These are phyloP conservation scores for Synchiropus splendidus DNA, from an alignment of 2,113 vertebrate species.

Conservation along the genomic window DNA sequence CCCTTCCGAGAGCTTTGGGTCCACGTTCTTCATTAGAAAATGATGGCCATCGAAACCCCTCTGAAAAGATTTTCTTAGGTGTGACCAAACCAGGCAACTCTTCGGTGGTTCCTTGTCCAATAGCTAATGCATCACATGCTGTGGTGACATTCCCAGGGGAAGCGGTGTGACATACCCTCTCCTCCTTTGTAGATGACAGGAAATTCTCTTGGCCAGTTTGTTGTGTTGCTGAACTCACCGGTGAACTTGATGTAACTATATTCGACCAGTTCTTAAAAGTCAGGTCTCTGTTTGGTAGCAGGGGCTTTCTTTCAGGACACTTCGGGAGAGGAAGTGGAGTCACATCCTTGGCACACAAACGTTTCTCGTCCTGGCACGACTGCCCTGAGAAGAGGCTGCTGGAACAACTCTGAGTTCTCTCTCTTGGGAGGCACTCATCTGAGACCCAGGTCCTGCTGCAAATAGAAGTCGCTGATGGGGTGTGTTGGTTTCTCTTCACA, in stretches of 20 bases:
- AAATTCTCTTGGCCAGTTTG: conserved; percentile 30
- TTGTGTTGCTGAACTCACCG: conserved; percentile 13
- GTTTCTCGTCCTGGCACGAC: conserved; percentile 7
- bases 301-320: conserved; percentile 45
- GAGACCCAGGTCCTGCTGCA: conserved; percentile 54
- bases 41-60: conserved; percentile 52
- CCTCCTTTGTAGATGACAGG: conserved; percentile 17
- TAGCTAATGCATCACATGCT: conserved; percentile 17
- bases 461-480: conserved; percentile 17
- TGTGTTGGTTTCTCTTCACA: conserved; percentile 63
- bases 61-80: conserved; percentile 48
- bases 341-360: conserved; percentile 47
- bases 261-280: conserved; percentile 40
- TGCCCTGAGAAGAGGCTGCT: conserved; percentile 39
- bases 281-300: conserved; percentile 48
- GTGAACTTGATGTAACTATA: conserved; percentile 25
- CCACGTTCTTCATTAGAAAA: conserved; percentile 35
- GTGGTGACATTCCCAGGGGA: conserved; percentile 9
- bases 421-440: conserved; percentile 59
- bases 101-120: conserved; percentile 30
- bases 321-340: conserved; percentile 1
- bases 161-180: too few relatives aligned
- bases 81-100: conserved; percentile 52
- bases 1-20: conserved; percentile 48
- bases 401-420: conserved; percentile 55